Evolutionary conservation across 1,140 invertebrate genomes (phyloP).

Genomic region (Brachionus plicatilis): DNA sequence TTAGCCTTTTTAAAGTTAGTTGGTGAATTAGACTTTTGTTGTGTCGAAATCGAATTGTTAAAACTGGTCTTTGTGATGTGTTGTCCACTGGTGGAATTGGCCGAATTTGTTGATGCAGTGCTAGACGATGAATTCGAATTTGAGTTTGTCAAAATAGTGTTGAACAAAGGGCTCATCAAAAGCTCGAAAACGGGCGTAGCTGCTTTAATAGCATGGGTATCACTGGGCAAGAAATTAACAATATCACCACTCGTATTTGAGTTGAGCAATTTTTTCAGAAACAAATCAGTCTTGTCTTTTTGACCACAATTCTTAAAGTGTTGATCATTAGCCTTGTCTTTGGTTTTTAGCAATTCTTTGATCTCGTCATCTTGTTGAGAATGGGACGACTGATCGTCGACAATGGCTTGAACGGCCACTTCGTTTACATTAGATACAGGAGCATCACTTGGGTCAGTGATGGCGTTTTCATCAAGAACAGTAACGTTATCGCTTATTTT

Average conservation of each 20-base stretch:
- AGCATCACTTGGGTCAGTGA: conserved; percentile 18
- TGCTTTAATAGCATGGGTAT: not conserved
- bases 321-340: not conserved
- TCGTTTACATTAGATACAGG: not conserved
- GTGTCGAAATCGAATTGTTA: not conserved
- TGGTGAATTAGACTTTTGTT: not conserved
- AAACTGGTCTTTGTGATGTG: not conserved
- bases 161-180: conserved; percentile 4
- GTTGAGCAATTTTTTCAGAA: conserved; percentile 6
- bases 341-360: not conserved
- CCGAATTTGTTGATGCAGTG: not conserved
- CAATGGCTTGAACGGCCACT: not conserved
- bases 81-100: not conserved
- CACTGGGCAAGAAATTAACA: not conserved
- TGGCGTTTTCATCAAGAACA: conserved; percentile 7
- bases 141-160: not conserved
- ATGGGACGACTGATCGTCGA: conserved; percentile 7
- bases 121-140: not conserved
- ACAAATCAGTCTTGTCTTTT: conserved; percentile 3
- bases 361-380: conserved; percentile 37
- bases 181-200: conserved; percentile 10
- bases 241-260: not conserved
- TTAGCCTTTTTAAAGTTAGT: not conserved
- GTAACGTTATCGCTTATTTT: not conserved
- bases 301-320: not conserved